phyloP scores from a whole-genome alignment of 2,888 invertebrate genomes.

The Embidobia sp. region DNA sequence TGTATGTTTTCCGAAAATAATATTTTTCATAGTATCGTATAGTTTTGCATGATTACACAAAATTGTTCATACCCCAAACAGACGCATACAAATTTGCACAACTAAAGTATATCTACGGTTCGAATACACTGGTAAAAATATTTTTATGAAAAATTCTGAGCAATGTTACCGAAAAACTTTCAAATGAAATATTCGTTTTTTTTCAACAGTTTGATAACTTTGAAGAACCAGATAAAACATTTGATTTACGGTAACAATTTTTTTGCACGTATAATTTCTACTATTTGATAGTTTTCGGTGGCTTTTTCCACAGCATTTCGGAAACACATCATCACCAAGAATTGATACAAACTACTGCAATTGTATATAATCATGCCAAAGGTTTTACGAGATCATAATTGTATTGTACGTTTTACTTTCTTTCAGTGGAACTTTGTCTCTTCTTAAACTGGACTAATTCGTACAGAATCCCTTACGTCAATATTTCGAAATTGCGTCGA shows the following conservation, averaged over 20 bases:
- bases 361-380: conserved; percentile 43
- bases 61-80: conserved; percentile 44
- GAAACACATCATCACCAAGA: too few relatives aligned
- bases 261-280: too few relatives aligned
- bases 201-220: too few relatives aligned
- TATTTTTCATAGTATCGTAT: conserved; percentile 39
- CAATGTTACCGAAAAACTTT: not conserved
- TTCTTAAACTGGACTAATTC: conserved; percentile 32
- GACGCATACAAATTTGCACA: too few relatives aligned
- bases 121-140: too few relatives aligned
- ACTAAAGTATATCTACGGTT: conserved; percentile 59
- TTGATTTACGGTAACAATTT: too few relatives aligned
- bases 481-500: not conserved
- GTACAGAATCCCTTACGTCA: conserved; percentile 17
- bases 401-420: conserved; percentile 56
- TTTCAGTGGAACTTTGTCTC: conserved; percentile 44
- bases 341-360: conserved; percentile 16
- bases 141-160: too few relatives aligned
- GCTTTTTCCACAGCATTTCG: too few relatives aligned
- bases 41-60: conserved; percentile 30
- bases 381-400: conserved; percentile 48
- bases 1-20: conserved; percentile 36
- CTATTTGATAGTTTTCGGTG: too few relatives aligned
- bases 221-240: too few relatives aligned
- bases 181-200: too few relatives aligned